A percentile compares a stretch with the other conserved stretches of the same genome.
Evolutionary conservation across 1,140 invertebrate genomes (phyloP).

Genomic region (Aphelinus certus): DNA sequence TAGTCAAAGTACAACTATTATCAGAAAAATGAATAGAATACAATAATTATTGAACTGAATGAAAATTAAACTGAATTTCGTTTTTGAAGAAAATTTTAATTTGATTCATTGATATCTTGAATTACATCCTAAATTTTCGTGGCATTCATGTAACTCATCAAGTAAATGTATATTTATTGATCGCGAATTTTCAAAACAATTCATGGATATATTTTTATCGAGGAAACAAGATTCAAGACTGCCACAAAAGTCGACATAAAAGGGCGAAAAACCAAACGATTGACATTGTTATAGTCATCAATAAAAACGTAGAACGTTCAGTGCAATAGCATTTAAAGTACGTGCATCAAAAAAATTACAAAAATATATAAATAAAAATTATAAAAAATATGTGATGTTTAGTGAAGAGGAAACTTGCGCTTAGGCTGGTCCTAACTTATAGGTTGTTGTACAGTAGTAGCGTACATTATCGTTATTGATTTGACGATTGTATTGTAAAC

Average conservation of each 20-base stretch:
- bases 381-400: conserved; percentile 42
- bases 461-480: neutral
- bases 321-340: conserved; percentile 43
- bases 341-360: conserved; percentile 18
- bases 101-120: too few species aligned
- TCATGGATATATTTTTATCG: conserved; percentile 26
- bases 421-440: conserved; percentile 57
- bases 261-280: conserved; percentile 31
- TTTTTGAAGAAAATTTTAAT: too few species aligned
- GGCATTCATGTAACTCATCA: too few species aligned
- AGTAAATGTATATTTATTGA: neutral
- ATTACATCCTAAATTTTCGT: too few species aligned
- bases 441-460: conserved; percentile 44
- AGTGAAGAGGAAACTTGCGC: conserved; percentile 38
- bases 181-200: conserved; percentile 13
- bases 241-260: conserved; percentile 10
- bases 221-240: conserved; percentile 28
- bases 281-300: conserved; percentile 47
- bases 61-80: too few species aligned
- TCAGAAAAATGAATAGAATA: too few species aligned
- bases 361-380: conserved; percentile 14
- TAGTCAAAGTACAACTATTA: too few species aligned
- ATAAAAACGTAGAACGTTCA: conserved; percentile 42
- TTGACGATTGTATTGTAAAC: neutral
- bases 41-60: too few species aligned